phyloP scores from a whole-genome alignment of 2,113 vertebrate genomes.

The Carassius auratus region DNA sequence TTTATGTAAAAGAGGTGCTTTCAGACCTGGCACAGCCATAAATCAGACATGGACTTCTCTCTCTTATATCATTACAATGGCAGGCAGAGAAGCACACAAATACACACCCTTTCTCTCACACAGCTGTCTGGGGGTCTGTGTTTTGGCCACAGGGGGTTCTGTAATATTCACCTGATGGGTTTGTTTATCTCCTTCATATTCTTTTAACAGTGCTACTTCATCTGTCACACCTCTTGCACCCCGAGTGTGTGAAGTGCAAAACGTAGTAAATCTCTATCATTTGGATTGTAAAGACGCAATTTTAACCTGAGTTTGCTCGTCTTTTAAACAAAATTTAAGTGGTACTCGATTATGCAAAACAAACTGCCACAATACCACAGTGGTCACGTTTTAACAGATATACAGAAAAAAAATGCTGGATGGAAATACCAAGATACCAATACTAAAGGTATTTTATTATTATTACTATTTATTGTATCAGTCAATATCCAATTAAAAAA shows the following conservation, averaged over 20 bases:
- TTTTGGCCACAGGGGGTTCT: slow-evolving; percentile 22
- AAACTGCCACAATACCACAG: too few relatives aligned
- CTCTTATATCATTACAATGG: slow-evolving; percentile 70
- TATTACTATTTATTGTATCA: too few relatives aligned
- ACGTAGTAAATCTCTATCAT: not conserved
- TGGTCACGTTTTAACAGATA: too few relatives aligned
- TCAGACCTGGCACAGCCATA: slow-evolving; percentile 72
- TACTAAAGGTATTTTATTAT: too few relatives aligned
- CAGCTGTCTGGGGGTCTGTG: slow-evolving; percentile 1
- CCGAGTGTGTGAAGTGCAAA: not conserved
- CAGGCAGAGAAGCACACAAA: slow-evolving; percentile 58
- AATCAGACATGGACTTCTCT: slow-evolving; percentile 68
- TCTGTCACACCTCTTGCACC: slow-evolving; percentile 3
- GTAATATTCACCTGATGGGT: slow-evolving; percentile 46
- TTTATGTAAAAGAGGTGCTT: slow-evolving; percentile 74
- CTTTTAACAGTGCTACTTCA: not conserved
- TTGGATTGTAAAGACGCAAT: not conserved
- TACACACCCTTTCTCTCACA: not conserved
- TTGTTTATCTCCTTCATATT: slow-evolving; percentile 35
- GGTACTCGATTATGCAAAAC: too few relatives aligned
- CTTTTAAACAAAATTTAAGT: too few relatives aligned
- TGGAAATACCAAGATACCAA: too few relatives aligned
- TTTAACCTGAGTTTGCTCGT: not conserved
- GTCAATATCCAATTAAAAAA: too few relatives aligned
- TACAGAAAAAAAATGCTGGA: too few relatives aligned